These are phyloP conservation scores for Drosophila mettleri DNA, from an alignment of 2,888 invertebrate genomes.

Conservation along the genomic window DNA sequence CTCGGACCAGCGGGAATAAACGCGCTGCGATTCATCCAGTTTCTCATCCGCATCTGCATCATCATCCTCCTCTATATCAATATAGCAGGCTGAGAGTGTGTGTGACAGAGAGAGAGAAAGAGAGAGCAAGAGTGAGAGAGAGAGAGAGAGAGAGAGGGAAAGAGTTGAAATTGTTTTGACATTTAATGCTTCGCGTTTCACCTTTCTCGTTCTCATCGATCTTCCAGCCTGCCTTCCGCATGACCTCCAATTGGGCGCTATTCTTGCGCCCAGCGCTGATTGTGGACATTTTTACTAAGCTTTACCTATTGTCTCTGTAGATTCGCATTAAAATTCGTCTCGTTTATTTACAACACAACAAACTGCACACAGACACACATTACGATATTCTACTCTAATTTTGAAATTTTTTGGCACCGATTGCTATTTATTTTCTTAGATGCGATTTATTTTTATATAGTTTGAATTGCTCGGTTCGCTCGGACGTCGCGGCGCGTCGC, in stretches of 20 bases:
- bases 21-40: conserved; percentile 81
- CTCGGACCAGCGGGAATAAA: conserved; percentile 87
- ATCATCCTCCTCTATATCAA: conserved; percentile 85
- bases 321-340: conserved; percentile 20
- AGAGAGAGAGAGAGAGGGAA: background rate
- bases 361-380: conserved; percentile 29
- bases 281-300: conserved; percentile 42
- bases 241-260: conserved; percentile 61
- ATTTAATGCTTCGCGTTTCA: conserved; percentile 51
- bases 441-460: conserved; percentile 60
- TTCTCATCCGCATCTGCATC: conserved; percentile 73
- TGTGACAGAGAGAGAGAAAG: background rate
- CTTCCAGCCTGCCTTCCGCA: conserved; percentile 83
- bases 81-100: conserved; percentile 86
- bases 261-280: conserved; percentile 52
- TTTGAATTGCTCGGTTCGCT: conserved; percentile 30
- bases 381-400: conserved; percentile 72
- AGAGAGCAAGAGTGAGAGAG: background rate
- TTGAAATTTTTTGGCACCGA: conserved; percentile 77
- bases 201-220: conserved; percentile 82
- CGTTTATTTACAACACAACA: conserved; percentile 62
- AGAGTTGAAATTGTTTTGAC: conserved; percentile 14
- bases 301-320: background rate
- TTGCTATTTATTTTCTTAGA: conserved; percentile 34
- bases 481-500: conserved; percentile 50